phyloP scores from a whole-genome alignment of 2,113 vertebrate genomes.

The Orthonyx spaldingii region DNA sequence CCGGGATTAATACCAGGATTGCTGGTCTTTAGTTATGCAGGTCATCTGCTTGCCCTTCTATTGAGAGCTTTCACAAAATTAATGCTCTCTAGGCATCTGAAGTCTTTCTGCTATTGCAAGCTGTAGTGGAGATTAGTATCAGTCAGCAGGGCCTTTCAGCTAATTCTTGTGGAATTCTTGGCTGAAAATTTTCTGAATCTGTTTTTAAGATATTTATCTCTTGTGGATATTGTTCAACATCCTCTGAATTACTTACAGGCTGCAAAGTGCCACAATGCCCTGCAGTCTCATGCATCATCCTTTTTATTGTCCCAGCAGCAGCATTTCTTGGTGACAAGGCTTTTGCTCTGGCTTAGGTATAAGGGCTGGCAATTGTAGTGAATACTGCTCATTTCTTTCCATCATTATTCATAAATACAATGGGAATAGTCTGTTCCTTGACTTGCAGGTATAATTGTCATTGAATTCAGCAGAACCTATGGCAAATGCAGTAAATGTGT shows the following conservation, averaged over 20 bases:
- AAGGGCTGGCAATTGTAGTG: background rate
- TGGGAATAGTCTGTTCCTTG: background rate
- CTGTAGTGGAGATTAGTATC: background rate
- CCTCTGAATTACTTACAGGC: background rate
- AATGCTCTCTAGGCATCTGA: background rate
- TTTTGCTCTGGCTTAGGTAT: background rate
- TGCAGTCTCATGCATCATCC: background rate
- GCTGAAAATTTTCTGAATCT: background rate
- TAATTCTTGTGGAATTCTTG: background rate
- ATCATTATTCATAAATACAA: background rate
- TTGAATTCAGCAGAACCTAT: background rate
- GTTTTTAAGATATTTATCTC: conserved; percentile 1
- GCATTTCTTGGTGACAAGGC: background rate
- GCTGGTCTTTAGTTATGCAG: background rate
- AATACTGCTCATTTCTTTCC: background rate
- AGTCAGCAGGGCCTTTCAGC: background rate
- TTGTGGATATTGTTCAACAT: background rate
- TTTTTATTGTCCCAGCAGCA: background rate
- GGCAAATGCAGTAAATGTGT: background rate
- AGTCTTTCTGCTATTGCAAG: background rate
- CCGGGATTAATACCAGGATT: background rate
- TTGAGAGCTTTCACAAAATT: conserved; percentile 3
- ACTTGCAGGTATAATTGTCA: background rate
- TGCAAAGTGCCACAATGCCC: background rate
- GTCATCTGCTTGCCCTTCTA: background rate